Percentiles rank a stretch among this genome's conserved stretches.
phyloP scores from a whole-genome alignment of 1,140 invertebrate genomes.

The Saxidomus purpurata region DNA sequence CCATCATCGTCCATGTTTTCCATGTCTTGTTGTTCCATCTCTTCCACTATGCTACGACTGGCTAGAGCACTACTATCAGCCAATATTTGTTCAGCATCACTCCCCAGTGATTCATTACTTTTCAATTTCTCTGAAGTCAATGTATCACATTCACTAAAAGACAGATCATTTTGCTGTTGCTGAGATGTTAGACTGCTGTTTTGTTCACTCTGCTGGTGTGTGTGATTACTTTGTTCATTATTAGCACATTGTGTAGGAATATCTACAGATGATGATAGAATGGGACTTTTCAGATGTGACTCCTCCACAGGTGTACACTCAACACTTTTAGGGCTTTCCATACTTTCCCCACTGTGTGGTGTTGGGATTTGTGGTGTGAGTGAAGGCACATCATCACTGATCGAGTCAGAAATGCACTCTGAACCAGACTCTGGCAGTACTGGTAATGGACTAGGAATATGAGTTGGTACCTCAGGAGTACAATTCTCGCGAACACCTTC shows the following conservation, averaged over 20 bases:
- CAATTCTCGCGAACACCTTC: constrained; percentile 72
- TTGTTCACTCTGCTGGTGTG: not conserved
- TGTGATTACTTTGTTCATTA: not conserved
- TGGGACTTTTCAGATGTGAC: constrained; percentile 34
- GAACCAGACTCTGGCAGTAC: constrained; percentile 68
- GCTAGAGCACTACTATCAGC: constrained; percentile 61
- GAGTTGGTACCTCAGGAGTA: constrained; percentile 69
- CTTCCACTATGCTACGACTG: constrained; percentile 44
- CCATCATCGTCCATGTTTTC: constrained; percentile 50
- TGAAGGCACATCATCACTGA: constrained; percentile 77
- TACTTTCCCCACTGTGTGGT: constrained; percentile 66
- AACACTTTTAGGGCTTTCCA: constrained; percentile 47
- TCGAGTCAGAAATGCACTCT: constrained; percentile 73
- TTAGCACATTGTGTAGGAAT: constrained; percentile 36
- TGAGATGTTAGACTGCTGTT: not conserved
- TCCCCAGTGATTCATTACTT: not conserved
- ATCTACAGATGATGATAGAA: not conserved
- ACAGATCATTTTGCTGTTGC: constrained; percentile 21
- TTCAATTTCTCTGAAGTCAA: constrained; percentile 19
- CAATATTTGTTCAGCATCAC: constrained; percentile 37
- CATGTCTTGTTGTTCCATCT: constrained; percentile 60
- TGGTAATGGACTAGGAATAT: constrained; percentile 73
- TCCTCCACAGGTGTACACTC: constrained; percentile 34
- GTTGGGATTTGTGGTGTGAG: constrained; percentile 78
- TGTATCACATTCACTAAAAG: constrained; percentile 31